Evolutionary conservation across 1,140 invertebrate species (phyloP).

Genomic region (Phymastichus coffea): DNA sequence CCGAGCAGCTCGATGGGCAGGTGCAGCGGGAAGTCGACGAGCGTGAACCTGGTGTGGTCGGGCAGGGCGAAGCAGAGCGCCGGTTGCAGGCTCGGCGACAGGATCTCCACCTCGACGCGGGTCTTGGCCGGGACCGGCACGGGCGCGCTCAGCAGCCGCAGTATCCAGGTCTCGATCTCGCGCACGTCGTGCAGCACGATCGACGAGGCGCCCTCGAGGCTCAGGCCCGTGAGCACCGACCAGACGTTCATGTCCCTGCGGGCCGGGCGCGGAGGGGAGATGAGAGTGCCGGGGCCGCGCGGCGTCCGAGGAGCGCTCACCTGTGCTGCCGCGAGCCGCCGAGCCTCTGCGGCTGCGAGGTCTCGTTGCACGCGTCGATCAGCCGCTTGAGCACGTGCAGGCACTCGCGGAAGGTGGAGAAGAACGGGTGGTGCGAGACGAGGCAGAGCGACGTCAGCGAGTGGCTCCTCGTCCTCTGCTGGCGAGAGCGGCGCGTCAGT

Average conservation of each 20-base stretch:
- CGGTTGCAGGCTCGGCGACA: constrained; percentile 83
- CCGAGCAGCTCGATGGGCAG: constrained; percentile 95
- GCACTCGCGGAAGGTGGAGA: constrained; percentile 96
- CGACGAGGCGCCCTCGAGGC: constrained; percentile 76
- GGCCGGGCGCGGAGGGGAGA: no score
- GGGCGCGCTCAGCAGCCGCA: constrained; percentile 91
- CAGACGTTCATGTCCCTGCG: constrained; percentile 84
- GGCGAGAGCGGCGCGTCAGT: constrained; percentile 34
- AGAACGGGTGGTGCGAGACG: constrained; percentile 98
- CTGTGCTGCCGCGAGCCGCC: constrained; percentile 86
- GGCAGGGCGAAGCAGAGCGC: constrained; percentile 93
- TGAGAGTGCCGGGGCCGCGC: no score
- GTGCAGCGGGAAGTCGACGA: constrained; percentile 98
- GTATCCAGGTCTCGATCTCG: constrained; percentile 98
- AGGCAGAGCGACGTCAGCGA: constrained; percentile 96
- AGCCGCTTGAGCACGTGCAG: constrained; percentile 92
- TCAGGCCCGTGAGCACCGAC: constrained; percentile 79
- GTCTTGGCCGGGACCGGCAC: constrained; percentile 97
- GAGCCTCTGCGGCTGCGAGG: constrained; percentile 80
- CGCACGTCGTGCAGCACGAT: constrained; percentile 93
- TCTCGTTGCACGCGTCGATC: constrained; percentile 96
- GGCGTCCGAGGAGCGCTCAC: constrained; percentile 50
- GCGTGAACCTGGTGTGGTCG: constrained; percentile 92
- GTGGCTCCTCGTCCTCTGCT: constrained; percentile 79
- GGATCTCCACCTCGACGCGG: constrained; percentile 89